Conservation (phyloP, 2,113 vertebrate species). For the Solea solea region DNA sequence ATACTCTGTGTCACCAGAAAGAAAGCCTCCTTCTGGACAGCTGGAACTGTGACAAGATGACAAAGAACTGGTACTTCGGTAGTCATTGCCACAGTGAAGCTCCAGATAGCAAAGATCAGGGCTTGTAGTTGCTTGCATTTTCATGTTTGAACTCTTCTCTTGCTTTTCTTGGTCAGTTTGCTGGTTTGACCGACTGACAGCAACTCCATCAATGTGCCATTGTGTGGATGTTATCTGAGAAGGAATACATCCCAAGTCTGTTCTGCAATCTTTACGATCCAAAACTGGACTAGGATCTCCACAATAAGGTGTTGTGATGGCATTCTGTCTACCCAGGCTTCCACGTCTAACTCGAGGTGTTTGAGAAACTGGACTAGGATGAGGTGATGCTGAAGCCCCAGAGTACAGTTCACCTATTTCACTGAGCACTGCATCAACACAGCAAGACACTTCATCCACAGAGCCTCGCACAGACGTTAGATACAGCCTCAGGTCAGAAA, state of each 20-base stretch:
- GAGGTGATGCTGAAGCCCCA: slow-evolving; percentile 56
- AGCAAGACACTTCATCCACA: slow-evolving; percentile 95
- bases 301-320: slow-evolving; percentile 45
- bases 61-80: slow-evolving; percentile 74
- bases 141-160: slow-evolving; percentile 42
- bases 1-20: slow-evolving; percentile 41
- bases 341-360: slow-evolving; percentile 56
- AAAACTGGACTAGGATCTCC: slow-evolving; percentile 50
- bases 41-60: slow-evolving; percentile 74
- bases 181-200: slow-evolving; percentile 23
- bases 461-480: slow-evolving; percentile 92
- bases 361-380: slow-evolving; percentile 61
- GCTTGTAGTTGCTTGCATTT: slow-evolving; percentile 20
- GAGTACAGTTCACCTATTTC: slow-evolving; percentile 92
- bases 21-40: slow-evolving; percentile 45
- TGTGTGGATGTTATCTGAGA: slow-evolving; percentile 33
- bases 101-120: slow-evolving; percentile 49
- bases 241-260: slow-evolving; percentile 14
- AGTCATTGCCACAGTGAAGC: slow-evolving; percentile 53
- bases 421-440: slow-evolving; percentile 92
- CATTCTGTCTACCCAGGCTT: slow-evolving; percentile 70
- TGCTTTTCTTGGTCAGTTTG: slow-evolving; percentile 29
- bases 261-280: slow-evolving; percentile 36
- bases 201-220: slow-evolving; percentile 22
- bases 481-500: slow-evolving; percentile 92